Evolutionary conservation across 2,797 vertebrate species (phyloP), one percentile per base, ranked within the genome.

Genomic region (Champsocephalus gunnari): DNA sequence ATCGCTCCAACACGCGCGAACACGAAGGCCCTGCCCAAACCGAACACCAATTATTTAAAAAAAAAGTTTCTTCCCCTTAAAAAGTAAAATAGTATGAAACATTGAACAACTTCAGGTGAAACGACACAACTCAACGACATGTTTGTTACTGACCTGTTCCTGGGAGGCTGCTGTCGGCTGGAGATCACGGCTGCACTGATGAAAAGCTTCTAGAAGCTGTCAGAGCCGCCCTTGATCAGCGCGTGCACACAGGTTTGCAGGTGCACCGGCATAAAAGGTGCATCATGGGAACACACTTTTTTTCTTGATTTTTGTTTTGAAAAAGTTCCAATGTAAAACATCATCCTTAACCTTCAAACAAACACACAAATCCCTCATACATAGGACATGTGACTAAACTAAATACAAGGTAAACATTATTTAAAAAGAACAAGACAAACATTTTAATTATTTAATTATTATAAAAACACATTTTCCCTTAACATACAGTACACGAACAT

Each of bases 201-300:
- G 34, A 68, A 3, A 0, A 9, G 34, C 1, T 5, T 4, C 34
- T 3, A 2, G 8, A 38, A 38, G 3, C 19, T 43, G 3, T 2
- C 56, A 3, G 24, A 10, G 41, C 45, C n/a, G 11, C 38, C 38
- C 24, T 50, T 45, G 9, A 1, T 7, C 66, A 41, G 59, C 56
- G 55, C 53, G 62, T 50, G 67, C 57, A 71, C 5, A 9, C 3
- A 38, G 9, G n/a, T 54, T 58, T 44, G 9, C 28, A 64, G 60
- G 54, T 58, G 47, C 5, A 32, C 28, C 0, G 2, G 3, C 16
- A 21, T 12, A 12, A 55, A 66, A 72, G 72, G 63, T 74, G 82
- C 66, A 80, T 84, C 53, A 80, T 74, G 77, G 82, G 77, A 77
- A 41, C 54, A 12, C 3, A 5, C 17, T 24, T n/a, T 10, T 12